Base-by-base conservation (phyloP, 2,888 invertebrate species). In the Drosophila kokeensis region DNA sequence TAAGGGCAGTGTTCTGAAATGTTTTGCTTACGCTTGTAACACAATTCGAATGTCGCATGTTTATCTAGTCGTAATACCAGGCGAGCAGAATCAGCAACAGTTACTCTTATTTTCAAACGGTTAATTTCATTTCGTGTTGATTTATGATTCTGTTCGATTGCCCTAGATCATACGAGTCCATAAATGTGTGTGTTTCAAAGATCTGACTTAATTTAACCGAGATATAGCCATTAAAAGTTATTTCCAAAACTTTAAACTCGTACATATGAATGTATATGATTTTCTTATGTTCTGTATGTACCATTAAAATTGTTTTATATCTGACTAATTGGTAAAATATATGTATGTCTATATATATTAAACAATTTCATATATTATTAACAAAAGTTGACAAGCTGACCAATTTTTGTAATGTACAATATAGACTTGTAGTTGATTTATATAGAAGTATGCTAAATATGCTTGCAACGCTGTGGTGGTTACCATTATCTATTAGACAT, bases 321-420 rank as follows among this genome's bases (percentile, higher is more conserved):
- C 70, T 71, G 76, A 73, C 78, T 86, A 83, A 71, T 74, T 74
- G 76, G 69, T 88, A 85, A 86, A 85, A 88, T 84, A 82, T 70
- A 83, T 66, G 49, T 71, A 68, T 67, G 74, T 61, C 74, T 63
- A 45, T 68, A 70, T 27, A 64, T 75, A 57, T 75, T 78, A 88
- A 85, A 88, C 83, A 86, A 86, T 86, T 79, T 86, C 60, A 61
- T 68, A 73, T 82, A 82, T 40, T 79, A 69, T 81, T 71, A 85
- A 85, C 89, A 83, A 74, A 88, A 83, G 76, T 81, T 78, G 88
- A 88, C 87, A 88, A 85, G 85, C 89, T 62, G 89, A 80, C 85
- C 81, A 80, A 82, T 79, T 78, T 75, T 69, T 80, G 68, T 81
- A 86, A 86, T 85, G 76, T 88, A 85, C 87, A 84, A 74, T 83